Percentiles rank a stretch among this genome's conserved stretches.
These are phyloP conservation scores for Frieseomelitta varia DNA, from an alignment of 1,140 invertebrate species.

Conservation along the genomic window DNA sequence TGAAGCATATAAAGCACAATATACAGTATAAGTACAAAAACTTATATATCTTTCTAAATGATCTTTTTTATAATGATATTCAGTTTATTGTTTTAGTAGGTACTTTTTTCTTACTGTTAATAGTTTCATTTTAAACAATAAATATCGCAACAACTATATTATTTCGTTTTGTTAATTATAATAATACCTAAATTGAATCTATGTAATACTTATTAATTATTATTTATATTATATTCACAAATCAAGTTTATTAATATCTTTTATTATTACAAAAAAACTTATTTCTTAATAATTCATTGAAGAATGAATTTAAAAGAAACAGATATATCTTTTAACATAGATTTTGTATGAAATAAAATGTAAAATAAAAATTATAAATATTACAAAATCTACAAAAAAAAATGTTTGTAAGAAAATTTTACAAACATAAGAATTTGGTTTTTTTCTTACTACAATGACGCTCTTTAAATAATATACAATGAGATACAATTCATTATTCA, in stretches of 20 bases:
- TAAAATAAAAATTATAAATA: conserved; percentile 62
- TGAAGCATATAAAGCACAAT: conserved; percentile 52
- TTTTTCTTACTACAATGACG: conserved; percentile 21
- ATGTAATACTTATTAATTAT: conserved; percentile 1
- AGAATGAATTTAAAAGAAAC: conserved; percentile 27
- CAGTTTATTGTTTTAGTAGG: conserved; percentile 40
- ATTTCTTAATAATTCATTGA: conserved; percentile 2
- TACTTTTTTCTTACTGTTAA: conserved; percentile 35
- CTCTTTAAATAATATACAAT: conserved; percentile 67
- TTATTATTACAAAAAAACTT: conserved; percentile 55
- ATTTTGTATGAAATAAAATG: conserved; percentile 27
- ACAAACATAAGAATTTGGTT: conserved; percentile 62
- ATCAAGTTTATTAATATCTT: conserved; percentile 61
- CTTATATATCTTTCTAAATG: conserved; percentile 43
- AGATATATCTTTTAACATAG: conserved; percentile 18
- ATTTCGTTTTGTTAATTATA: neutral
- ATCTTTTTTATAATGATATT: conserved; percentile 47
- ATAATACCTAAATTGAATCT: neutral
- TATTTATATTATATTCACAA: conserved; percentile 20
- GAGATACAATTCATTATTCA: conserved; percentile 66
- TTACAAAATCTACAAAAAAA: conserved; percentile 64
- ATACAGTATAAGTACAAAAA: conserved; percentile 53
- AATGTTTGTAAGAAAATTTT: conserved; percentile 36
- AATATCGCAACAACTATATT: conserved; percentile 21
- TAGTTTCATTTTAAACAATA: conserved; percentile 45